A percentile compares a stretch with the other conserved stretches of the same genome.
Evolutionary conservation across 92 coral and sea anemone genomes (phyloP).

Genomic region (Zoanthus sansibaricus): DNA sequence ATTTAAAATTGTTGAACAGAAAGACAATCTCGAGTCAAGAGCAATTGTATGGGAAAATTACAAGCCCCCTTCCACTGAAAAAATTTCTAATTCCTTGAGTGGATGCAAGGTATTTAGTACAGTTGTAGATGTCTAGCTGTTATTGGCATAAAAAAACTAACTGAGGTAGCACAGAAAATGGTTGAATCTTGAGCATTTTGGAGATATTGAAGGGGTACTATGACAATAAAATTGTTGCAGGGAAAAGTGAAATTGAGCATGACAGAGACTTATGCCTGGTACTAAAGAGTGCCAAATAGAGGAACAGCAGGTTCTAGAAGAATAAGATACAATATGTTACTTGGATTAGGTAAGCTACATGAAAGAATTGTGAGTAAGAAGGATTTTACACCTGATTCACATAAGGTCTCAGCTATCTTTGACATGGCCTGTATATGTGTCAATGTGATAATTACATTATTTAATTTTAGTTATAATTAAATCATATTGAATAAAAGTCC

Average conservation of each 20-base stretch:
- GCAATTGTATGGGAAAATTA: conserved; percentile 45
- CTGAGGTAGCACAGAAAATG: too few relatives aligned
- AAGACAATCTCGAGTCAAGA: conserved; percentile 39
- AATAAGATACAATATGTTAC: conserved; percentile 49
- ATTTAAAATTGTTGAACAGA: too few relatives aligned
- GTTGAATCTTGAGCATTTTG: conserved; percentile 59
- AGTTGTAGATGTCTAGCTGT: too few relatives aligned
- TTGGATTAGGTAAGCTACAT: conserved; percentile 54
- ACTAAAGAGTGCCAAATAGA: conserved; percentile 43
- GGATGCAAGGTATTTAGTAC: conserved; percentile 63
- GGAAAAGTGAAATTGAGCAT: conserved; percentile 63
- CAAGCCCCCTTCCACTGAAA: conserved; percentile 57
- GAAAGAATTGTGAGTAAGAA: conserved; percentile 51
- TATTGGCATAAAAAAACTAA: too few relatives aligned
- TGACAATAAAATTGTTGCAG: conserved; percentile 60
- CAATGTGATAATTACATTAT: too few relatives aligned
- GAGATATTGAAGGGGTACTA: conserved; percentile 54
- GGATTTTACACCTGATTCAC: conserved; percentile 68
- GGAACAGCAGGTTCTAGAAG: conserved; percentile 60
- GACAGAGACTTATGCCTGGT: conserved; percentile 49
- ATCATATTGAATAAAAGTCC: too few relatives aligned
- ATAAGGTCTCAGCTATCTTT: conserved; percentile 64
- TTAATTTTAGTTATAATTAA: too few relatives aligned
- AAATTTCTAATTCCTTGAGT: conserved; percentile 45
- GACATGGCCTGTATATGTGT: too few relatives aligned